Percentiles rank a stretch among this genome's conserved stretches.
phyloP scores from a whole-genome alignment of 2,113 vertebrate genomes.

The Peromyscus polionotus region DNA sequence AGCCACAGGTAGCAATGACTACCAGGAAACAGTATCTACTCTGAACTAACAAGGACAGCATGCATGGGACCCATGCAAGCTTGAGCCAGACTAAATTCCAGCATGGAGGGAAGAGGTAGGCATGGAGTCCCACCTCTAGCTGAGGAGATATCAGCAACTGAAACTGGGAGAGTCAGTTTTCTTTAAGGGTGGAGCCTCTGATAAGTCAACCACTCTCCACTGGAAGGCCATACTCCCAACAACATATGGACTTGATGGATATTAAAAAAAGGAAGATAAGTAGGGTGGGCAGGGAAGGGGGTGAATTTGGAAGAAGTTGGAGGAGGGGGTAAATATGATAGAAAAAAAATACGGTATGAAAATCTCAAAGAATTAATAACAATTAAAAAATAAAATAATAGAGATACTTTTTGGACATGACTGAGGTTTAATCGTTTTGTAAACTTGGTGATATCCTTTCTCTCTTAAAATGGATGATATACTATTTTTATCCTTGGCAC shows the following conservation, averaged over 20 bases:
- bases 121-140: not conserved
- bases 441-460: not conserved
- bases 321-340: not conserved
- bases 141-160: not conserved
- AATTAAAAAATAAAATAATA: not conserved
- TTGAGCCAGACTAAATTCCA: not conserved
- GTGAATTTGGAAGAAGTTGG: not conserved
- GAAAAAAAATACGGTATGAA: not conserved
- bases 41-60: not conserved
- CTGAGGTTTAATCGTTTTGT: not conserved
- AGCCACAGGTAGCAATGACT: not conserved
- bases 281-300: not conserved
- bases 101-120: not conserved
- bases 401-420: not conserved
- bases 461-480: conserved; percentile 7
- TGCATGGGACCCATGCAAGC: not conserved
- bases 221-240: not conserved
- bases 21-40: not conserved
- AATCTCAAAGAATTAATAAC: not conserved
- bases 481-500: conserved; percentile 29
- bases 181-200: not conserved
- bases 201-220: not conserved
- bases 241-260: not conserved
- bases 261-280: not conserved
- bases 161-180: not conserved